These are phyloP conservation scores for Pyrrhosoma nymphula DNA, from an alignment of 2,888 invertebrate genomes.

Conservation along the genomic window DNA sequence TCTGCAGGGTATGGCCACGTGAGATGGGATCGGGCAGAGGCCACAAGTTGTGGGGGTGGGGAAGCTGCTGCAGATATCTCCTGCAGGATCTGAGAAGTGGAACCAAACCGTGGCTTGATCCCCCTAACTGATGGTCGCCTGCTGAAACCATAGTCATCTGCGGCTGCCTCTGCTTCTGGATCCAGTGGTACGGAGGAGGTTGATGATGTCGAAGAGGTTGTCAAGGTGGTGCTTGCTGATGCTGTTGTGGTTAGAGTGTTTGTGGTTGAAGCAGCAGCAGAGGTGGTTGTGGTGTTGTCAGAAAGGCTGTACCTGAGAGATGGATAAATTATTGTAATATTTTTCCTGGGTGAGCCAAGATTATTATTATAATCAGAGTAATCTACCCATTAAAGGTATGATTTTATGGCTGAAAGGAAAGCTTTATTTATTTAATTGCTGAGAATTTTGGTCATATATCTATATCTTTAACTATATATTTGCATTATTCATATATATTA, in stretches of 20 bases:
- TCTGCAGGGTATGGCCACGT: conserved; percentile 83
- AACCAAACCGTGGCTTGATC: conserved; percentile 91
- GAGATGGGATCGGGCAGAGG: conserved; percentile 75
- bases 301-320: conserved; percentile 78
- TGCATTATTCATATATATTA: too few species aligned
- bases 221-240: neutral
- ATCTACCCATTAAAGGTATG: too few species aligned
- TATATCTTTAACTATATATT: too few species aligned
- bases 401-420: too few species aligned
- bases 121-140: conserved; percentile 93
- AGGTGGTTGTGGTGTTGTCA: conserved; percentile 67
- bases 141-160: conserved; percentile 94
- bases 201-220: neutral
- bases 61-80: conserved; percentile 80
- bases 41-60: conserved; percentile 76
- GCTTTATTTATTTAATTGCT: too few species aligned
- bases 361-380: too few species aligned
- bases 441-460: too few species aligned
- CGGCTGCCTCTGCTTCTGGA: conserved; percentile 86
- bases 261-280: conserved; percentile 79
- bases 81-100: conserved; percentile 88
- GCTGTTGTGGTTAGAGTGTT: conserved; percentile 75
- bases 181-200: conserved; percentile 75
- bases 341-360: too few species aligned
- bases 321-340: neutral